Evolutionary conservation across 2,113 vertebrate species (phyloP), one percentile per base, ranked within the genome.

Genomic region (Anhinga rufa): DNA sequence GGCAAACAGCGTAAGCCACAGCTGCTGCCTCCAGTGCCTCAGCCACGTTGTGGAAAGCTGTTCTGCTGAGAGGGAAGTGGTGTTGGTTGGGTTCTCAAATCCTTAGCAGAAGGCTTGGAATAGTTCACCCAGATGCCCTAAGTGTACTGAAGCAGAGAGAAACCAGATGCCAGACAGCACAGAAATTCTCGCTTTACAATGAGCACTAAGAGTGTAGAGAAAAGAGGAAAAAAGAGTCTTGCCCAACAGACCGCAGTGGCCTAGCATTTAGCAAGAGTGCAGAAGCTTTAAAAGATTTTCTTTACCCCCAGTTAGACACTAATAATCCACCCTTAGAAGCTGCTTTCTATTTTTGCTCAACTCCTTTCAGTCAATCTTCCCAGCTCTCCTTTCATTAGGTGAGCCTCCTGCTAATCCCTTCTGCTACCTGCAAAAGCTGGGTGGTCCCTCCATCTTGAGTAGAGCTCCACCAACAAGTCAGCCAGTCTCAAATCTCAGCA

Each of bases 31-130:
- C 60, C 72, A 10, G 10, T 8, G 40, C 76, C 49, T 58, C 38
- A 38, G 65, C 25, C 3, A 1, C 1, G 0, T 8, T 0, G 1
- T 20, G 66, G 13, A 62, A 51, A 80, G 16, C 12, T 60, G 38
- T 14, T 62, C 36, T 40, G 21, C 4, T 51, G 25, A 90, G 44
- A 79, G 44, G 16, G 12, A 93, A 36, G 14, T 6, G 36, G 15
- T 34, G 38, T 7, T 87, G 55, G 19, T 0, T 26, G 13, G 25
- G 31, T 26, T 79, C 55, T 78, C 51, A 70, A 18, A 86, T 31
- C 52, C 62, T 55, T 8, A 31, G 12, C 9, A 34, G 70, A 91
- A 85, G 29, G 36, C 29, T 57, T 28, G 44, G 32, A 86, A 25
- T 14, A 71, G 51, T 21, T 78, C 77, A 36, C 21, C 32, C 44